Evolutionary conservation across 2,888 invertebrate genomes (phyloP).

Genomic region (Saturnia japonica): DNA sequence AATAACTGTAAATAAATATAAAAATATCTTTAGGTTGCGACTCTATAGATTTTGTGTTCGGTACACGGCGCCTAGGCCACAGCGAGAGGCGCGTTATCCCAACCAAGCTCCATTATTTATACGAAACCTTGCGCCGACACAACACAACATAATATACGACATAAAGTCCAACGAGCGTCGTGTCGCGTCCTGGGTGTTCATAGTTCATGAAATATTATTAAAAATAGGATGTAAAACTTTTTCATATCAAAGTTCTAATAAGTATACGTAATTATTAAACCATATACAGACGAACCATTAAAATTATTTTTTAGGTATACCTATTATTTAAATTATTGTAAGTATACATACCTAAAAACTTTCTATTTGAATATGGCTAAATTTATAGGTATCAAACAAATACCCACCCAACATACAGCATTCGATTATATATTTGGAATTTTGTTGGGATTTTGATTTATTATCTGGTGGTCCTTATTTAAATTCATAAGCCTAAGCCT

Average conservation of each 20-base stretch:
- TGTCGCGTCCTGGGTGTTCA: conserved; percentile 5
- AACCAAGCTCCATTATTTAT: conserved; percentile 77
- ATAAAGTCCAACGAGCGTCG: not conserved
- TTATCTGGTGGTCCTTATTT: too few relatives aligned
- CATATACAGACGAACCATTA: too few relatives aligned
- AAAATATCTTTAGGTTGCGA: not conserved
- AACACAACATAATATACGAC: conserved; percentile 10
- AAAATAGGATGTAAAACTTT: conserved; percentile 2
- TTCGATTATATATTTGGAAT: too few relatives aligned
- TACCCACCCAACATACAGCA: too few relatives aligned
- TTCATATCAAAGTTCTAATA: not conserved
- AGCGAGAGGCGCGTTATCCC: conserved; percentile 73
- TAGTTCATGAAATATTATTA: conserved; percentile 2
- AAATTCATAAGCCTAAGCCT: too few relatives aligned
- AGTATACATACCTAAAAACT: too few relatives aligned
- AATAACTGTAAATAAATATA: not conserved
- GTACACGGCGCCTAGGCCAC: conserved; percentile 73
- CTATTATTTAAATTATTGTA: too few relatives aligned
- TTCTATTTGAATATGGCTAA: too few relatives aligned
- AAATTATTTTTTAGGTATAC: too few relatives aligned
- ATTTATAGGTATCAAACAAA: too few relatives aligned
- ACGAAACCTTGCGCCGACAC: conserved; percentile 33
- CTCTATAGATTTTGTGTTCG: conserved; percentile 45
- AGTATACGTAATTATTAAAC: not conserved
- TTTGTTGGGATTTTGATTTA: too few relatives aligned